Conservation (phyloP, 2,113 vertebrate species). For the Pterocles orientalis region DNA sequence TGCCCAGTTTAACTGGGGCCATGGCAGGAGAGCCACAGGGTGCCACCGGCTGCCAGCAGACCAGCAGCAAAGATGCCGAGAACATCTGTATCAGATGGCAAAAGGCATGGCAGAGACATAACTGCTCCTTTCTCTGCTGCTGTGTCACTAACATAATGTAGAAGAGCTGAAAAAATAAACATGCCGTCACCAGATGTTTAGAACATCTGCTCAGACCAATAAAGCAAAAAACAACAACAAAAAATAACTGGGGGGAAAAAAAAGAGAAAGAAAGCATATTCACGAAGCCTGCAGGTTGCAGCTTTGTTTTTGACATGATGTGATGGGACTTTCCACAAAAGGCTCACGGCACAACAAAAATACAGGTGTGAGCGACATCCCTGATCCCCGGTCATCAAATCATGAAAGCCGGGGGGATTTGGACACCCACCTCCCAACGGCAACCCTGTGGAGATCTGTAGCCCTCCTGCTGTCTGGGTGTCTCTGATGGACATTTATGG, state of each 20-base stretch:
- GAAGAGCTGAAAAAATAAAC: conserved; percentile 22
- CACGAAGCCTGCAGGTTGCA: neutral
- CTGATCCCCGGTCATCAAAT: neutral
- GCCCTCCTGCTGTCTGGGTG: neutral
- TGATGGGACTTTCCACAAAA: neutral
- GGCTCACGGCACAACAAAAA: accelerated
- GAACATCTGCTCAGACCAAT: conserved; percentile 68
- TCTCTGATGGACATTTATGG: neutral
- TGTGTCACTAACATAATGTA: neutral
- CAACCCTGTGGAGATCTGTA: neutral
- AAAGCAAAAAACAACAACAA: conserved; percentile 19
- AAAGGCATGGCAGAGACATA: neutral
- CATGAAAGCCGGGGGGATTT: accelerated
- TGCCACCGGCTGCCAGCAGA: neutral
- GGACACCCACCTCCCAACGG: neutral
- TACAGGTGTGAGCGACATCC: neutral
- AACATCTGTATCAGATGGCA: neutral
- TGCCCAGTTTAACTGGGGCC: neutral
- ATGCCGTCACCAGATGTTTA: conserved; percentile 65
- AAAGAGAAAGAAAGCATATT: neutral
- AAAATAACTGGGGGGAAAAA: neutral
- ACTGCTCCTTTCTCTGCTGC: neutral
- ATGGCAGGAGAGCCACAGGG: neutral
- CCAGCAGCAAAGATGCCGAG: neutral
- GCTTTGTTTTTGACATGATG: accelerated